A percentile compares a stretch with the other conserved stretches of the same genome.
These are phyloP conservation scores for Saguinus midas DNA, from an alignment of 2,113 vertebrate genomes.

Conservation along the genomic window DNA sequence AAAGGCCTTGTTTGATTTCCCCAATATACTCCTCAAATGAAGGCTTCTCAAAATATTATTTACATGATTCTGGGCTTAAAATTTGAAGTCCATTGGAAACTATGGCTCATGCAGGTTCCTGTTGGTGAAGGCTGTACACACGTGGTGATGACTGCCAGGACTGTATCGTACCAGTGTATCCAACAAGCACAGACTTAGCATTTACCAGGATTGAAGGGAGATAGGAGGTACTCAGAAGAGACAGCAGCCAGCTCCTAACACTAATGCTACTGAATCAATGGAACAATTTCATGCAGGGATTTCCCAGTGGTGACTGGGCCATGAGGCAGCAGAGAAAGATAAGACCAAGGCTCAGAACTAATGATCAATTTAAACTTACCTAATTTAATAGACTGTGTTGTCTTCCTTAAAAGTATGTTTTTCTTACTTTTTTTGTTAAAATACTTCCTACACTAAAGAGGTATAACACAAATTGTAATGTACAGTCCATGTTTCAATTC, in stretches of 20 bases:
- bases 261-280: neutral
- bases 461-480: neutral
- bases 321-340: neutral
- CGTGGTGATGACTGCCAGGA: neutral
- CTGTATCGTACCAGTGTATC: neutral
- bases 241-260: neutral
- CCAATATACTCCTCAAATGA: neutral
- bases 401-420: neutral
- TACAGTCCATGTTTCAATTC: neutral
- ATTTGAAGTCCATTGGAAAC: neutral
- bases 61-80: conserved; percentile 1
- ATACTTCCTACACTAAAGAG: neutral
- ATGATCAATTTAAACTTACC: neutral
- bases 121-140: too few species aligned
- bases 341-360: neutral
- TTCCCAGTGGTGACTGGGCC: neutral
- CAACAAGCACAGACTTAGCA: neutral
- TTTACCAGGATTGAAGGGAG: neutral
- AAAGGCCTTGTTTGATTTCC: neutral
- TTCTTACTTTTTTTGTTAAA: conserved; percentile 22
- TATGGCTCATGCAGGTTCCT: neutral
- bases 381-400: neutral
- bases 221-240: neutral
- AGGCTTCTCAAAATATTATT: neutral
- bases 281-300: neutral